phyloP scores from a whole-genome alignment of 2,113 vertebrate species.

The Siniperca knerii region DNA sequence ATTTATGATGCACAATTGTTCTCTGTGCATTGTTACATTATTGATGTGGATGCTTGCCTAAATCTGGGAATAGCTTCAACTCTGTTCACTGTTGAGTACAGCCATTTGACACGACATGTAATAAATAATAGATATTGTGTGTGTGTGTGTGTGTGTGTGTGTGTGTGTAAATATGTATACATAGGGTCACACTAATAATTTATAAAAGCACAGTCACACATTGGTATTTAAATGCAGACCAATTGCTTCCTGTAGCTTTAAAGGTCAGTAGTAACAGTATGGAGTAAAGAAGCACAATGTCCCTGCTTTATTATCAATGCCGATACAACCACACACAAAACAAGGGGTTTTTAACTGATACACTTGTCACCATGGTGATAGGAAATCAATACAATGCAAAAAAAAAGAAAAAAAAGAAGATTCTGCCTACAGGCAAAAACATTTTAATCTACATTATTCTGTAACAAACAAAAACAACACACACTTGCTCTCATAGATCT shows the following conservation, averaged over 20 bases:
- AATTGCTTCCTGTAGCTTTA: constrained; percentile 40
- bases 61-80: neutral
- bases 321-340: constrained; percentile 36
- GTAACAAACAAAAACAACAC: constrained; percentile 36
- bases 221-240: constrained; percentile 43
- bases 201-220: constrained; percentile 13
- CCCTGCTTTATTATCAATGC: constrained; percentile 30
- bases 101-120: neutral
- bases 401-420: constrained; percentile 10
- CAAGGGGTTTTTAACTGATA: constrained; percentile 58
- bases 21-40: neutral
- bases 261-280: constrained; percentile 59
- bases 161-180: neutral
- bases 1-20: neutral
- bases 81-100: neutral
- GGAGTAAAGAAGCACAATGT: constrained; percentile 45
- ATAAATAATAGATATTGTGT: neutral
- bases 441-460: constrained; percentile 62
- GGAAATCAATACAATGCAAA: constrained; percentile 61
- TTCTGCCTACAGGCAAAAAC: constrained; percentile 50
- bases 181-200: neutral
- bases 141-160: neutral
- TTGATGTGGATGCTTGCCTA: neutral
- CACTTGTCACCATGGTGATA: constrained; percentile 51
- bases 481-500: constrained; percentile 17